Percentiles rank a stretch among this genome's conserved stretches.
phyloP scores from a whole-genome alignment of 2,797 vertebrate species.

The Acrocephalus scirpaceus region DNA sequence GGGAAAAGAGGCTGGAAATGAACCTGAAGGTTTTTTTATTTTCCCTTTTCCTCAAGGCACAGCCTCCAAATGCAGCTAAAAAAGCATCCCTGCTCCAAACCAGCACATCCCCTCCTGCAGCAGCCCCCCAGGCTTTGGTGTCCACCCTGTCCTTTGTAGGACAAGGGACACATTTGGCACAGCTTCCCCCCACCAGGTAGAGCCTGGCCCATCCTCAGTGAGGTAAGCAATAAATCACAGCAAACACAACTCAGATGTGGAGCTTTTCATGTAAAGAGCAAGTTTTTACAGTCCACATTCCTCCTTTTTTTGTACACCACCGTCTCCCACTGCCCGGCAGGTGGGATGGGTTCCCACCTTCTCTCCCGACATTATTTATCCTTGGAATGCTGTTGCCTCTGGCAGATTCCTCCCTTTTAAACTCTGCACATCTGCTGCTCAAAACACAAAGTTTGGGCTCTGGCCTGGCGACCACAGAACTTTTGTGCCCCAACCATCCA shows the following conservation, averaged over 20 bases:
- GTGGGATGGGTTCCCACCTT: neutral
- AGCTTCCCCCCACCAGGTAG: neutral
- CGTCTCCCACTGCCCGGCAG: neutral
- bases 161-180: neutral
- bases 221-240: neutral
- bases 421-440: slow-evolving; percentile 46
- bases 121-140: rapidly evolving
- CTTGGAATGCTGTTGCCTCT: slow-evolving; percentile 34
- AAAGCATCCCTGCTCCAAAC: neutral
- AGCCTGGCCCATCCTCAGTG: neutral
- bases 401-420: slow-evolving; percentile 45
- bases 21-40: neutral
- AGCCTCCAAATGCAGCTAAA: neutral
- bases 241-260: rapidly evolving
- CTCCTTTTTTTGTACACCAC: neutral
- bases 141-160: neutral
- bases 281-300: slow-evolving; percentile 28
- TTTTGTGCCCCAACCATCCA: rapidly evolving
- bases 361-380: neutral
- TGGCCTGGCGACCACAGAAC: neutral
- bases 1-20: neutral
- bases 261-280: neutral
- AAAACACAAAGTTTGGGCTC: neutral
- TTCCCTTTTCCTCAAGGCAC: neutral
- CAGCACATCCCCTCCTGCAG: neutral